phyloP scores from a whole-genome alignment of 2,797 vertebrate genomes.

The Prunella strophiata region DNA sequence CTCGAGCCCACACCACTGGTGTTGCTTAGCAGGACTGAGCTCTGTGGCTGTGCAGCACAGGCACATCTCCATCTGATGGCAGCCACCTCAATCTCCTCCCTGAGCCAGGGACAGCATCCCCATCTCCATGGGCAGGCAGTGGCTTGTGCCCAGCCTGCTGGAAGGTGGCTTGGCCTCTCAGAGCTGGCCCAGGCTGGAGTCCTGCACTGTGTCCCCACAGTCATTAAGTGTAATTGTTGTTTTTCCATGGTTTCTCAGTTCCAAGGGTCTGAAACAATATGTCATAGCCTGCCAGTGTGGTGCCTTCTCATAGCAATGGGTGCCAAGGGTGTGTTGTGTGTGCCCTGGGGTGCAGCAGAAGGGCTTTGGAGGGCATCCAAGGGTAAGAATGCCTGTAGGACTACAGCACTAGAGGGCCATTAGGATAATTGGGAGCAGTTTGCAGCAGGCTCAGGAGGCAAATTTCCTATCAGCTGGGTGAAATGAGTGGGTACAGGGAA shows the following conservation, averaged over 20 bases:
- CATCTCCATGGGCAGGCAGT: rapidly evolving
- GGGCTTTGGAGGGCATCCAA: background rate
- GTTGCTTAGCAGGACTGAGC: background rate
- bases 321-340: background rate
- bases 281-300: background rate
- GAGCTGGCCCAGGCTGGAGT: background rate
- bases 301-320: background rate
- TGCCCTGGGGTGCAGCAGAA: background rate
- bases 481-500: background rate
- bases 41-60: background rate
- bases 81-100: background rate
- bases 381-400: background rate
- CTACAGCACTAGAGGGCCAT: background rate
- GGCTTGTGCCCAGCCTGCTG: background rate
- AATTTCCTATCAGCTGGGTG: background rate
- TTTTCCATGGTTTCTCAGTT: background rate
- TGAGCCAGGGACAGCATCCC: background rate
- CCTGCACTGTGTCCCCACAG: rapidly evolving
- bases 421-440: background rate
- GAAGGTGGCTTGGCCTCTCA: background rate
- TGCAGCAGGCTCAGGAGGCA: background rate
- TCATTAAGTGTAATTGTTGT: background rate
- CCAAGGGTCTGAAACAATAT: background rate
- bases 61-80: background rate
- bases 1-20: background rate